Evolutionary conservation across 2,888 invertebrate species (phyloP), one percentile per base, ranked within the genome.

Genomic region (Troglohyphantes excavatus): DNA sequence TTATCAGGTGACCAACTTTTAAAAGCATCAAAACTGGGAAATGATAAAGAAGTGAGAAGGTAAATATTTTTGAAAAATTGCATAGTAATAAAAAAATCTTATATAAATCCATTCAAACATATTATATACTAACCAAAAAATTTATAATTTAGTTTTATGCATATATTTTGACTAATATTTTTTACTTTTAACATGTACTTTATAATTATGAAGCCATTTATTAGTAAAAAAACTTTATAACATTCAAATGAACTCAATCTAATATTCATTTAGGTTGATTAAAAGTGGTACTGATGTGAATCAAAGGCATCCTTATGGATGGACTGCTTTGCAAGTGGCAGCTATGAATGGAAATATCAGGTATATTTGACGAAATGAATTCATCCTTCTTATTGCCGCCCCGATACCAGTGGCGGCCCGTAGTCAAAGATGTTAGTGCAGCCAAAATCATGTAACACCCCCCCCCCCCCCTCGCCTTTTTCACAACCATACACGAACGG

Each of bases 311-410:
- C 92, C 94, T 29, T 94, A 97, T 70, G 98, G 98, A 75, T 98
- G 98, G 98, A 97, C 97, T 17, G 95, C 97, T 29, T 94, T 98
- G 43, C 97, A 97, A 94, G 95, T 96, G 73, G 98, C 98, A 46
- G 96, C 96, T 11, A 96, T 97, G 53, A 97, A 97, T 94, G 96
- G 96, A 91, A 95, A 95, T 92, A 19, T 92, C n/a, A 92, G 92
- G 93, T 91, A 70, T 65, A 59, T 59, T 13, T 68, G 13, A n/a
- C n/a, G n/a, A n/a, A 5, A 3, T 19, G 11, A 39, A 72, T 23
- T 11, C 23, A 13, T n/a, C n/a, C n/a, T n/a, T n/a, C n/a, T n/a
- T n/a, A n/a, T n/a, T n/a, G n/a, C n/a, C n/a, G n/a, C n/a, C n/a
- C n/a, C n/a, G n/a, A n/a, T n/a, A n/a, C n/a, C n/a, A n/a, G n/a